Base-by-base conservation (phyloP, 2,888 invertebrate genomes). In the Oligia fasciuncula region DNA sequence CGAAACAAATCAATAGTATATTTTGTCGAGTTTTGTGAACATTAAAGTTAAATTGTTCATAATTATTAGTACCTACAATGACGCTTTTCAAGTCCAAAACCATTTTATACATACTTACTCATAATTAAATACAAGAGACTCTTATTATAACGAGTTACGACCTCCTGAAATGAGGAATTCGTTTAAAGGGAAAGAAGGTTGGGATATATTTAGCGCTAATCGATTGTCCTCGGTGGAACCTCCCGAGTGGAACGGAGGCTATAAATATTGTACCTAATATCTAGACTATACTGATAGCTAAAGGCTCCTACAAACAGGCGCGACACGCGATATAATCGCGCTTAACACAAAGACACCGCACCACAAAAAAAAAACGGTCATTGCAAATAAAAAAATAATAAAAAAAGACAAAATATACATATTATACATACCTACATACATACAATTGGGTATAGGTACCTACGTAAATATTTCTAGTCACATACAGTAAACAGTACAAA, bases 131-230 rank as follows among this genome's bases (percentile, higher is more conserved):
- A 40, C 40, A 67, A 67, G 29, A 62, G 1, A 13, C 14, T 67
- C 19, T 11, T 57, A 63, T 29, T 43, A 19, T 4, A 67, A n/a
- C 23, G 19, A 62, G 23, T 14, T 19, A 46, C 11, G 51, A 62
- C 4, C 43, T 67, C 4, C 43, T 46, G 13, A 60, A 77, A 77
- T 35, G 46, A 19, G 19, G n/a, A 68, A 51, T n/a, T 76, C 19
- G n/a, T 63, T 78, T 46, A 13, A 14, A 72, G 13, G 67, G 60
- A 13, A 17, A 46, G 51, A 46, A 68, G 60, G 79, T 23, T 46
- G 23, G 11, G 72, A 60, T 84, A 73, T 78, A 81, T 81, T 84
- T 81, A 81, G 84, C 79, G 2, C 84, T 73, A 84, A 81, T 81
- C 84, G 81, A 81, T 81, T 65, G 84, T 60, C 65, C 68, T 65